Evolutionary conservation across 2,113 vertebrate genomes (phyloP).

Genomic region (Coregonus clupeaformis): DNA sequence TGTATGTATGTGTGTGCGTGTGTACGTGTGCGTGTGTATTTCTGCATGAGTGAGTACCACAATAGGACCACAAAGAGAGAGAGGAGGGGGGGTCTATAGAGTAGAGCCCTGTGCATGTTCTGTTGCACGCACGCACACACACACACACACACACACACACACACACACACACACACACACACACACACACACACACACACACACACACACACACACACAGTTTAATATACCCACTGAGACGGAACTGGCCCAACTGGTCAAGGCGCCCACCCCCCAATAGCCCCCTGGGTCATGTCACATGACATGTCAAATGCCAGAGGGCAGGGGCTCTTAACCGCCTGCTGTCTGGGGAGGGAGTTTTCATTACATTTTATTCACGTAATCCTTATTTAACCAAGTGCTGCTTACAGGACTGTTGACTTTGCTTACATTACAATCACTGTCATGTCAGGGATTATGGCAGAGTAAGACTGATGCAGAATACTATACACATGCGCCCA

Average conservation of each 20-base stretch:
- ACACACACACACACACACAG: background rate
- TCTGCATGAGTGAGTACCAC: background rate
- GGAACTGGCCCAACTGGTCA: background rate
- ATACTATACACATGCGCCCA: background rate
- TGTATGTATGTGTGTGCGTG: background rate
- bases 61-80: background rate
- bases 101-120: conserved; percentile 1
- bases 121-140: background rate
- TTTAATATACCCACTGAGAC: background rate
- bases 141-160: background rate
- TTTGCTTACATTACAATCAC: background rate
- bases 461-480: background rate
- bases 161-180: background rate
- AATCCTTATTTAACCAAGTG: no score
- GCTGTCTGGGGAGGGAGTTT: background rate
- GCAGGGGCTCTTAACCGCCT: background rate
- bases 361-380: background rate
- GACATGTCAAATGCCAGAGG: background rate
- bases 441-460: background rate
- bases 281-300: background rate
- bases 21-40: background rate
- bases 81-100: background rate
- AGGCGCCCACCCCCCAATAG: background rate
- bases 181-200: background rate
- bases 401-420: background rate